Conservation (phyloP, 2,797 vertebrate species). For the Intellagama lesueurii region DNA sequence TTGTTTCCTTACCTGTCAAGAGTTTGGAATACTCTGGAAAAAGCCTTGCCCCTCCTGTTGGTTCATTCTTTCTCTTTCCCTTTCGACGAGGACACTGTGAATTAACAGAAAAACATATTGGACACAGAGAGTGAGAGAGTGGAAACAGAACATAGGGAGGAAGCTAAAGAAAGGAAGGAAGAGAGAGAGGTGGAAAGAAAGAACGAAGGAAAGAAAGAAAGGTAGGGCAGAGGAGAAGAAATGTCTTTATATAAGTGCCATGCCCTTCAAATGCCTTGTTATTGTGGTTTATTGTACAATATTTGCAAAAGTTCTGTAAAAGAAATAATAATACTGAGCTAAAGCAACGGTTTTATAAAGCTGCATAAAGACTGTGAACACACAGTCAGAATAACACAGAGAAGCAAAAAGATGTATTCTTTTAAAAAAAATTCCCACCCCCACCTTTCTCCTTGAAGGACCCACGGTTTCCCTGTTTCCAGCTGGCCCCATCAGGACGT, state of each 20-base stretch:
- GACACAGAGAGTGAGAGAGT: conserved; percentile 1
- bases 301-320: background rate
- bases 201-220: background rate
- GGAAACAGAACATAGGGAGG: background rate
- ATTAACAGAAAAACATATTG: background rate
- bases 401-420: too few relatives aligned
- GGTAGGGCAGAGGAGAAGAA: conserved; percentile 15
- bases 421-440: too few relatives aligned
- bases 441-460: too few relatives aligned
- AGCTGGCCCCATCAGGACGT: too few relatives aligned
- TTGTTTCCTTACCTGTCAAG: background rate
- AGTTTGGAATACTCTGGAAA: background rate
- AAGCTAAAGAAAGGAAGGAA: conserved; percentile 6
- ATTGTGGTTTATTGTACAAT: background rate
- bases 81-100: background rate
- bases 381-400: background rate
- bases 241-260: background rate
- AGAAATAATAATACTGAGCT: background rate
- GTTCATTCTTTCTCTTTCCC: background rate
- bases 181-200: background rate
- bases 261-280: background rate
- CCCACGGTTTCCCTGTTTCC: too few relatives aligned
- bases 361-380: background rate
- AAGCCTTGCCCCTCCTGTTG: background rate
- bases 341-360: background rate